Percentiles rank a stretch among this genome's conserved stretches.
Evolutionary conservation across 2,888 invertebrate genomes (phyloP).

Genomic region (Listrodromus nycthemerus): DNA sequence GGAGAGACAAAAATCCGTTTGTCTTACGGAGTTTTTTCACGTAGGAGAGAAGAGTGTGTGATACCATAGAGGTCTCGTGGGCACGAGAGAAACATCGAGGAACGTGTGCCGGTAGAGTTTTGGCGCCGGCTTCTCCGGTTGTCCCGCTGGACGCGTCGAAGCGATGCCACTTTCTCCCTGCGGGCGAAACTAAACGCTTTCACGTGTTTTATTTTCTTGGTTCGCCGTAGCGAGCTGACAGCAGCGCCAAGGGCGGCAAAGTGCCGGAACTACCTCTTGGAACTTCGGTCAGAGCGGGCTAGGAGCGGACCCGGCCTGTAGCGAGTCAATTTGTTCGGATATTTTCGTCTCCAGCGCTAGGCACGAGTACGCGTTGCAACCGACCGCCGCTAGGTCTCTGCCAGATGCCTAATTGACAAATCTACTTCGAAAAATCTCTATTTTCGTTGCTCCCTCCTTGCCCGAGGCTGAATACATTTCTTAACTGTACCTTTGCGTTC

Average conservation of each 20-base stretch:
- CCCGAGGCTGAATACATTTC: conserved; percentile 5
- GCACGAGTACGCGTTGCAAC: conserved; percentile 22
- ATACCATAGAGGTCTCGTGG: conserved; percentile 1
- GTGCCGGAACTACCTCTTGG: conserved; percentile 63
- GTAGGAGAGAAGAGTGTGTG: neutral
- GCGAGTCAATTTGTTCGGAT: conserved; percentile 77
- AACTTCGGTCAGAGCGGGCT: conserved; percentile 41
- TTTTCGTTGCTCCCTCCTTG: conserved; percentile 49
- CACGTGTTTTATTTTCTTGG: conserved; percentile 61
- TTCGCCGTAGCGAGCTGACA: conserved; percentile 28
- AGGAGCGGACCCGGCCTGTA: conserved; percentile 22
- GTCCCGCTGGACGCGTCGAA: conserved; percentile 44
- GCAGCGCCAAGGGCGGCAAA: conserved; percentile 1
- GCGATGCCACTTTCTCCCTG: conserved; percentile 53
- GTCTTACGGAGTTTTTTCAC: neutral
- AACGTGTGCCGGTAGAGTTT: conserved; percentile 4
- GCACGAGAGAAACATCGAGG: conserved; percentile 17
- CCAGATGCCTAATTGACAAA: conserved; percentile 66
- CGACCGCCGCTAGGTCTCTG: conserved; percentile 16
- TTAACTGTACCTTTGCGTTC: neutral
- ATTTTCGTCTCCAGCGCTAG: conserved; percentile 73
- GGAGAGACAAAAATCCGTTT: conserved; percentile 4
- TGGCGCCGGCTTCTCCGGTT: conserved; percentile 13
- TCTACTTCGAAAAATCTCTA: conserved; percentile 56
- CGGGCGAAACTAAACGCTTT: conserved; percentile 56